Evolutionary conservation across 2,113 vertebrate species (phyloP).

Genomic region (Brachyistius frenatus): DNA sequence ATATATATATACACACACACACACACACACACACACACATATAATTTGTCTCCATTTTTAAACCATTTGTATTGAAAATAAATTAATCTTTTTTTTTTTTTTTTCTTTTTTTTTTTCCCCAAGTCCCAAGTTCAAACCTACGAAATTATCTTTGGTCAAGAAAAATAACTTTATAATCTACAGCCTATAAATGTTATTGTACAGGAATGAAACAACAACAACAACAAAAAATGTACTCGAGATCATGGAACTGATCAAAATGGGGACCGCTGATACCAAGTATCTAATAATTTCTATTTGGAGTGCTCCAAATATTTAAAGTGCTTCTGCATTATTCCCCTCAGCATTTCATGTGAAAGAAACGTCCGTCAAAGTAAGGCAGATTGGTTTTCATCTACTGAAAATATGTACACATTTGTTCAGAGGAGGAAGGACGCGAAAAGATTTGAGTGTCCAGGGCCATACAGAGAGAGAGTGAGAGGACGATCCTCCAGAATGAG

Average conservation of each 20-base stretch:
- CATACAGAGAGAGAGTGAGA: constrained; percentile 1
- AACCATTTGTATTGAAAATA: constrained; percentile 83
- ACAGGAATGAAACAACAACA: constrained; percentile 79
- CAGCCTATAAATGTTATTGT: constrained; percentile 78
- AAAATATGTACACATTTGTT: constrained; percentile 61
- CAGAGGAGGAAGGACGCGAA: constrained; percentile 51
- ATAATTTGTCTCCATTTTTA: constrained; percentile 69
- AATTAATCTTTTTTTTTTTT: constrained; percentile 72
- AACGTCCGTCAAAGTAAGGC: constrained; percentile 83
- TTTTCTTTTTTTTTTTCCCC: constrained; percentile 71
- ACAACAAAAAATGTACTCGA: constrained; percentile 58
- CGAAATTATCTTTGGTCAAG: constrained; percentile 86
- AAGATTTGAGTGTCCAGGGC: constrained; percentile 33
- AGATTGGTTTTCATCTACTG: constrained; percentile 67
- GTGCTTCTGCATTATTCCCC: constrained; percentile 92
- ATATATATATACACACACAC: not conserved
- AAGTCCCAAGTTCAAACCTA: constrained; percentile 74
- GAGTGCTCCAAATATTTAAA: constrained; percentile 96
- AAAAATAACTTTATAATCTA: constrained; percentile 85
- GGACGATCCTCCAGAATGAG: constrained; percentile 48
- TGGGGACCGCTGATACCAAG: constrained; percentile 89
- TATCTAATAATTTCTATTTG: constrained; percentile 93
- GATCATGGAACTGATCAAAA: constrained; percentile 99
- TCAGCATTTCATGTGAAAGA: constrained; percentile 76
- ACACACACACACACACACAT: constrained; percentile 37